Evolutionary conservation across 2,113 vertebrate species (phyloP).

Genomic region (Rostratula benghalensis): DNA sequence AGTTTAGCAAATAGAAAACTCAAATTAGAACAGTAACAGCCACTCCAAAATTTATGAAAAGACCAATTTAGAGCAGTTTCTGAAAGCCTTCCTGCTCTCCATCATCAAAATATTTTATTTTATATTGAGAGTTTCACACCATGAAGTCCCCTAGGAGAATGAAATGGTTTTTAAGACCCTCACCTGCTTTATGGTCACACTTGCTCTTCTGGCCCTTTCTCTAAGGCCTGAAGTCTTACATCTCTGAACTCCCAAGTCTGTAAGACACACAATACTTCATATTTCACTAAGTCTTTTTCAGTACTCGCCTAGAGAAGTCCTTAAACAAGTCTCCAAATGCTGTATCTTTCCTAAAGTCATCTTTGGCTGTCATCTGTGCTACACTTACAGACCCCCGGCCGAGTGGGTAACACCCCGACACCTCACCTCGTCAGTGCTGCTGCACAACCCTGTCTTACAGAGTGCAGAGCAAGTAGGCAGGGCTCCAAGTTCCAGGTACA

Average conservation of each 20-base stretch:
- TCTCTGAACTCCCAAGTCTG: not conserved
- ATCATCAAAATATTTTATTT: not conserved
- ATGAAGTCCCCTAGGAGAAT: not conserved
- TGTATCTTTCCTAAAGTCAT: not conserved
- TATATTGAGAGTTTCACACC: not conserved
- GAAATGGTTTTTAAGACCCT: not conserved
- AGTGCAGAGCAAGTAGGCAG: not conserved
- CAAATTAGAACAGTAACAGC: not conserved
- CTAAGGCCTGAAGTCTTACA: not conserved
- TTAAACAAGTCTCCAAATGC: not conserved
- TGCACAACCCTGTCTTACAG: not conserved
- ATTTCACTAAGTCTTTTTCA: not conserved
- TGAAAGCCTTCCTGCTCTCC: not conserved
- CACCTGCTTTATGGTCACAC: not conserved
- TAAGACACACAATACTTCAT: not conserved
- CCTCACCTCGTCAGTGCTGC: not conserved
- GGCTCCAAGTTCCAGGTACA: not conserved
- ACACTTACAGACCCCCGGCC: not conserved
- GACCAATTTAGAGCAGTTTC: not conserved
- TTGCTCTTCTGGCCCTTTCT: not conserved
- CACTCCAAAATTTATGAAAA: not conserved
- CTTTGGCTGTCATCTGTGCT: not conserved
- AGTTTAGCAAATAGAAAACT: conserved; percentile 17
- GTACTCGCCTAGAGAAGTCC: not conserved
- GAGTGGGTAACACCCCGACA: not conserved